phyloP scores from a whole-genome alignment of 1,140 invertebrate species.

The Philopotamus ludificatus region DNA sequence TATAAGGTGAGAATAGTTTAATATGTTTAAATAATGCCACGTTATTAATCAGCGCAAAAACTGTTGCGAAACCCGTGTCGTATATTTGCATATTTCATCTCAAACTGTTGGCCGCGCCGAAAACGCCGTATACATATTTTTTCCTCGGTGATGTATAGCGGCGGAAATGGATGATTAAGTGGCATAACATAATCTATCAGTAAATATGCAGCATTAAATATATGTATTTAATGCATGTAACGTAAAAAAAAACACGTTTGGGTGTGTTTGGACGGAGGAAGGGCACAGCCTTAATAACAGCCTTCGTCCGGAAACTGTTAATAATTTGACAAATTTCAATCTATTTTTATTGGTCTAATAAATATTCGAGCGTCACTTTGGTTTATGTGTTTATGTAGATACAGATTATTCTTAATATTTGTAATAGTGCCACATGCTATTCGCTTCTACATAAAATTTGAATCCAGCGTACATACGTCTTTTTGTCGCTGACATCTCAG shows the following conservation, averaged over 20 bases:
- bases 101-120: neutral
- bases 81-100: neutral
- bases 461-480: neutral
- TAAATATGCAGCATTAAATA: neutral
- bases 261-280: neutral
- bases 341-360: too few relatives aligned
- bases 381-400: neutral
- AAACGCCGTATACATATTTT: constrained; percentile 3
- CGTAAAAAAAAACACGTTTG: neutral
- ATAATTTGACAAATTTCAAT: constrained; percentile 5
- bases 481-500: neutral
- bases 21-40: neutral
- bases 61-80: neutral
- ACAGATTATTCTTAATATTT: too few relatives aligned
- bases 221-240: too few relatives aligned
- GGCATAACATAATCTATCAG: neutral
- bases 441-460: too few relatives aligned
- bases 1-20: neutral
- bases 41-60: constrained; percentile 2
- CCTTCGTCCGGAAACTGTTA: neutral
- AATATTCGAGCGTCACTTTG: neutral
- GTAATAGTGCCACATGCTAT: too few relatives aligned
- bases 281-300: neutral
- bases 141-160: neutral
- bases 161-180: neutral